phyloP scores from a whole-genome alignment of 2,113 vertebrate species.

The Scalopus aquaticus region DNA sequence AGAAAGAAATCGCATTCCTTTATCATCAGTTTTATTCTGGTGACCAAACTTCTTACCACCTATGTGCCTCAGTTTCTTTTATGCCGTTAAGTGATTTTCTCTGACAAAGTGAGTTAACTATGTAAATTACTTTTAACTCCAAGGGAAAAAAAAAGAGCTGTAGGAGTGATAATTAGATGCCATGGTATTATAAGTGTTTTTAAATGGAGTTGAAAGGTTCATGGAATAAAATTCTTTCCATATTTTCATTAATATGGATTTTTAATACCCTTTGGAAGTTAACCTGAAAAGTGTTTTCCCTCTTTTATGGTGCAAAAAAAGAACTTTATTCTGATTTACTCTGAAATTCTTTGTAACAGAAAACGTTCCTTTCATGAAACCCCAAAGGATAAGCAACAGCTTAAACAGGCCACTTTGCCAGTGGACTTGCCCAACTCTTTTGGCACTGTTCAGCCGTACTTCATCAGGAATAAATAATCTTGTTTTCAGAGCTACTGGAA shows the following conservation, averaged over 20 bases:
- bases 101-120: conserved; percentile 66
- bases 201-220: conserved; percentile 78
- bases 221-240: conserved; percentile 76
- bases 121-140: conserved; percentile 77
- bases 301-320: conserved; percentile 53
- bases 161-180: conserved; percentile 77
- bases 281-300: conserved; percentile 60
- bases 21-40: background rate
- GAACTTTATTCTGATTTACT: conserved; percentile 56
- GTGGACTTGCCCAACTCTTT: background rate
- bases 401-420: background rate
- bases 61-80: conserved; percentile 69
- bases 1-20: background rate
- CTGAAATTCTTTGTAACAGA: conserved; percentile 30
- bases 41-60: conserved; percentile 47
- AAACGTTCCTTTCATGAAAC: conserved; percentile 32
- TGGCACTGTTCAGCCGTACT: background rate
- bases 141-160: conserved; percentile 31
- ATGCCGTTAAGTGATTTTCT: conserved; percentile 40
- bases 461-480: background rate
- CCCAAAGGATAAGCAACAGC: background rate
- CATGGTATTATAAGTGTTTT: conserved; percentile 64
- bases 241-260: conserved; percentile 81
- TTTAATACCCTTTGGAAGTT: conserved; percentile 76
- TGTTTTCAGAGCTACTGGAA: background rate